Evolutionary conservation across 2,888 invertebrate genomes (phyloP).

Genomic region (Cheiracanthium punctorium): DNA sequence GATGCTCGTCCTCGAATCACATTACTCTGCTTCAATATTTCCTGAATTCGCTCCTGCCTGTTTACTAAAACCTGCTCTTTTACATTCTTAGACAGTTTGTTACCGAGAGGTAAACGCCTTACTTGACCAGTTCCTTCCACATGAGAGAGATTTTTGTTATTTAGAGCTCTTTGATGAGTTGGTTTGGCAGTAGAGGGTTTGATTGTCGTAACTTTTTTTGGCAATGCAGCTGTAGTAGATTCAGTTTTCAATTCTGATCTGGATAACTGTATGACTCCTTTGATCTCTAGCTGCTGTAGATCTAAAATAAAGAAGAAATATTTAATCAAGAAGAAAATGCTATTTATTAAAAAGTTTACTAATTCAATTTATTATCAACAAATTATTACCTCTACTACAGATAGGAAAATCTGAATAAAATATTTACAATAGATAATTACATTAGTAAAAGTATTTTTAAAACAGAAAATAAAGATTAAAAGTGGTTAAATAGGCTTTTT

Average conservation of each 20-base stretch:
- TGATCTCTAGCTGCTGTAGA: neutral
- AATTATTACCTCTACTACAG: too few relatives aligned
- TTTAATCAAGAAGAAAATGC: too few relatives aligned
- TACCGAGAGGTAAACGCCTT: slow-evolving; percentile 39
- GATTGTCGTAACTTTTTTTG: neutral
- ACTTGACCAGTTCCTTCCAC: slow-evolving; percentile 9
- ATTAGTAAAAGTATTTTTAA: too few relatives aligned
- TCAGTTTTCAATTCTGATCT: neutral
- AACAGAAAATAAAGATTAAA: too few relatives aligned
- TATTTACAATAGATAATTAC: too few relatives aligned
- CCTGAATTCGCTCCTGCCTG: slow-evolving; percentile 34
- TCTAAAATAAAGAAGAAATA: neutral
- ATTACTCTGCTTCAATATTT: slow-evolving; percentile 34
- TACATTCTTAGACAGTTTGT: neutral
- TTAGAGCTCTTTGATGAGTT: neutral
- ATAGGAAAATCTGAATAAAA: too few relatives aligned
- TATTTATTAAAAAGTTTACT: too few relatives aligned
- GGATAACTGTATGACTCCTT: neutral
- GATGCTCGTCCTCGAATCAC: slow-evolving; percentile 14
- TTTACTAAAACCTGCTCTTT: slow-evolving; percentile 14
- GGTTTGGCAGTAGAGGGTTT: neutral
- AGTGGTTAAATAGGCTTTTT: too few relatives aligned
- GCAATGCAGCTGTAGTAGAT: neutral
- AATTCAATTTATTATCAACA: too few relatives aligned
- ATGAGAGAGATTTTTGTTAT: neutral